These are phyloP conservation scores for Patella pellucida DNA, from an alignment of 2,888 invertebrate species.

Conservation along the genomic window DNA sequence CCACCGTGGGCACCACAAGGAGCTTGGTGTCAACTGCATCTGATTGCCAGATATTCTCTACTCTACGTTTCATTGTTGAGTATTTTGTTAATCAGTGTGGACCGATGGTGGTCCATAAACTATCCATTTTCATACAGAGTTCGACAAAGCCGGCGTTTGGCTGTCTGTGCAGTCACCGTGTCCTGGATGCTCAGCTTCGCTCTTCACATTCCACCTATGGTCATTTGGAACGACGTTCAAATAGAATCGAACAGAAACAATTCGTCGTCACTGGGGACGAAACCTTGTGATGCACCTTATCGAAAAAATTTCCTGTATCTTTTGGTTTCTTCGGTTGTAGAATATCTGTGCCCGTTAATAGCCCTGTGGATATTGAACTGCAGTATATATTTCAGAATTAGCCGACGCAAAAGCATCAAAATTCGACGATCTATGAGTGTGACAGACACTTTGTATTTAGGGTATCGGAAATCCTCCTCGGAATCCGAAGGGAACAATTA, in stretches of 20 bases:
- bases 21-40: slow-evolving; percentile 42
- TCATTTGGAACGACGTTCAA: slow-evolving; percentile 47
- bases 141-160: slow-evolving; percentile 48
- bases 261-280: background rate
- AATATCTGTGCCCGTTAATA: slow-evolving; percentile 52
- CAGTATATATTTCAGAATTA: slow-evolving; percentile 57
- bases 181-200: slow-evolving; percentile 52
- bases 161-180: slow-evolving; percentile 40
- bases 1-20: slow-evolving; percentile 36
- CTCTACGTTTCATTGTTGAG: slow-evolving; percentile 57
- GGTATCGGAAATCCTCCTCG: slow-evolving; percentile 47
- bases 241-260: slow-evolving; percentile 22
- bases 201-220: slow-evolving; percentile 48
- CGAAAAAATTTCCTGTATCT: slow-evolving; percentile 43
- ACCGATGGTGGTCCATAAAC: slow-evolving; percentile 61
- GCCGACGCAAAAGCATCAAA: slow-evolving; percentile 53
- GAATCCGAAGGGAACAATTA: slow-evolving; percentile 35
- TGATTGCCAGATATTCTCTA: slow-evolving; percentile 49
- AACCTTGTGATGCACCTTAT: slow-evolving; percentile 42
- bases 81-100: slow-evolving; percentile 57
- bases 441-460: slow-evolving; percentile 47
- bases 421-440: slow-evolving; percentile 57
- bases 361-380: slow-evolving; percentile 50
- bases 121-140: slow-evolving; percentile 61
- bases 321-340: slow-evolving; percentile 42